Conservation (phyloP, 35 echinoderm and acorn worm species). For the Acanthaster planci region DNA sequence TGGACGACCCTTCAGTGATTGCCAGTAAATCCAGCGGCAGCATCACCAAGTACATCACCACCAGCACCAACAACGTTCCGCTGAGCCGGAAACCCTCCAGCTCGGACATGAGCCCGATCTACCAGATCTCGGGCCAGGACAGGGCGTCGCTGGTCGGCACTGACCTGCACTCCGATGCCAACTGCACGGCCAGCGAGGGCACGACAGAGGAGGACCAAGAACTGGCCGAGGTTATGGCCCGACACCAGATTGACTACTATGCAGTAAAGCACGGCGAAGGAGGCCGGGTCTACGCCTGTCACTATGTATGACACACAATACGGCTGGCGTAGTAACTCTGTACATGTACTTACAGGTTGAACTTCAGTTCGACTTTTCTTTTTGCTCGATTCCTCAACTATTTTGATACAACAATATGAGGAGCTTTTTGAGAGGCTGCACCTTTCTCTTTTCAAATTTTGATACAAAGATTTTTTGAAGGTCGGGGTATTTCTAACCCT, state of each 20-base stretch:
- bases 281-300: conserved; percentile 58
- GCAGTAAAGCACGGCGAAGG: conserved; percentile 37
- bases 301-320: conserved; percentile 55
- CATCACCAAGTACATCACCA: conserved; percentile 81
- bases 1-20: conserved; percentile 53
- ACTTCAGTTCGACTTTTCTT: background rate
- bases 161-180: conserved; percentile 1
- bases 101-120: background rate
- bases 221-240: conserved; percentile 11
- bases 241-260: conserved; percentile 17
- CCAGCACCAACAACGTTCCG: conserved; percentile 23
- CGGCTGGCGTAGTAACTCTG: background rate
- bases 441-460: background rate
- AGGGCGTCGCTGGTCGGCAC: conserved; percentile 1
- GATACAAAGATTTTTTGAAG: background rate
- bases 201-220: background rate
- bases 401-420: background rate
- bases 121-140: conserved; percentile 8
- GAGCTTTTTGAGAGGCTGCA: background rate
- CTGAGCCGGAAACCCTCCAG: conserved; percentile 65
- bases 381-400: background rate
- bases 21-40: conserved; percentile 76
- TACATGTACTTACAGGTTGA: too few relatives aligned
- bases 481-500: too few relatives aligned
- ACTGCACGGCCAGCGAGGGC: background rate